A percentile compares a stretch with the other conserved stretches of the same genome.
phyloP scores from a whole-genome alignment of 2,888 invertebrate genomes.

The Elegia similella region DNA sequence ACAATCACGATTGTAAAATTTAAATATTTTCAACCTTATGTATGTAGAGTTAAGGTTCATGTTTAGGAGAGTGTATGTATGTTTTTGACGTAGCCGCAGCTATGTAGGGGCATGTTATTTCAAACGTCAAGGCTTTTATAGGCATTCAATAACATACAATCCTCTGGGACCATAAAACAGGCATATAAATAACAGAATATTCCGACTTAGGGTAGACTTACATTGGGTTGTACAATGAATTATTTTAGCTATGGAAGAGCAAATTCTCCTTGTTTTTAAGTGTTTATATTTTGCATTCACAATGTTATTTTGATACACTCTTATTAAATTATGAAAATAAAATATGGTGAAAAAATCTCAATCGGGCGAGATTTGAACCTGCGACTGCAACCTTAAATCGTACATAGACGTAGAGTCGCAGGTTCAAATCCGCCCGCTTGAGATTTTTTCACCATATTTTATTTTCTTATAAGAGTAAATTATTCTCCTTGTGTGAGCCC shows the following conservation, averaged over 20 bases:
- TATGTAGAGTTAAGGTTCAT: not conserved
- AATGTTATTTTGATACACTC: too few relatives aligned
- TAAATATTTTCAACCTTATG: not conserved
- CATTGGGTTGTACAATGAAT: not conserved
- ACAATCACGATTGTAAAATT: not conserved
- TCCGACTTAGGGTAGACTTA: not conserved
- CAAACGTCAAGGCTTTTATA: conserved; percentile 10
- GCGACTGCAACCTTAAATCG: too few relatives aligned
- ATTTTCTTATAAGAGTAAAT: too few relatives aligned
- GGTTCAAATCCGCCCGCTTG: too few relatives aligned
- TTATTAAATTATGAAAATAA: too few relatives aligned
- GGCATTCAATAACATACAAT: conserved; percentile 13
- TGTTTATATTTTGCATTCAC: too few relatives aligned
- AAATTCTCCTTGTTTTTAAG: too few relatives aligned
- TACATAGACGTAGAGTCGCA: too few relatives aligned
- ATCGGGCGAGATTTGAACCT: too few relatives aligned
- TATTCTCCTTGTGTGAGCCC: too few relatives aligned
- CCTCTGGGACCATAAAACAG: conserved; percentile 9
- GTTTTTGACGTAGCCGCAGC: not conserved
- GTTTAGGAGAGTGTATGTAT: not conserved
- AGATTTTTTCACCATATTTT: too few relatives aligned
- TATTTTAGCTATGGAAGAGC: not conserved
- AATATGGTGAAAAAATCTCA: too few relatives aligned
- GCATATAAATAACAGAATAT: conserved; percentile 11
- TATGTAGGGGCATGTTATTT: conserved; percentile 10